These are phyloP conservation scores for Molossus alvarezi DNA, from an alignment of 2,797 vertebrate genomes.

Conservation along the genomic window DNA sequence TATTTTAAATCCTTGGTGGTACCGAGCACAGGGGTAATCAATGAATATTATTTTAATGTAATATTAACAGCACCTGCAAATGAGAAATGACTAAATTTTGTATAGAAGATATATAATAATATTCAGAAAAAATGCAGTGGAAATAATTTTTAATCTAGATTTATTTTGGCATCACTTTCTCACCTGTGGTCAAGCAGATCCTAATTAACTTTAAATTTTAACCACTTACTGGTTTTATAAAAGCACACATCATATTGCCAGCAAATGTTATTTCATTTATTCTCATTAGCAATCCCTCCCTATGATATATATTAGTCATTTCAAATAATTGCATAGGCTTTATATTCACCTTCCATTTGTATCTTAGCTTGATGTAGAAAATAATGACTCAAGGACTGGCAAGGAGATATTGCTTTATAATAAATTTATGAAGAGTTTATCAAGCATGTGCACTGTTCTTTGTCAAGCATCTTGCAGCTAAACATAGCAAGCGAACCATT, in stretches of 20 bases:
- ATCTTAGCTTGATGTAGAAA: constrained; percentile 76
- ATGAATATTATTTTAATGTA: constrained; percentile 67
- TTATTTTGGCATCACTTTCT: constrained; percentile 66
- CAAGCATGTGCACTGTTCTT: constrained; percentile 77
- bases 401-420: constrained; percentile 84
- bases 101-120: constrained; percentile 54
- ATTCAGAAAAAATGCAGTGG: constrained; percentile 65
- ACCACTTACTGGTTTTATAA: constrained; percentile 74
- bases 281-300: constrained; percentile 72
- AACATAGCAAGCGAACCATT: constrained; percentile 80
- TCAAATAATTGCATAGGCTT: constrained; percentile 78
- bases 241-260: constrained; percentile 53
- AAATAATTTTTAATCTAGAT: constrained; percentile 64
- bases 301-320: constrained; percentile 73
- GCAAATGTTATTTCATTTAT: constrained; percentile 79
- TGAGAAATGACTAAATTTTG: constrained; percentile 65
- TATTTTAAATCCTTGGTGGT: constrained; percentile 67
- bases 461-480: constrained; percentile 82
- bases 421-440: constrained; percentile 85
- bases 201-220: constrained; percentile 77
- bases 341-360: constrained; percentile 79
- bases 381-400: constrained; percentile 81
- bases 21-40: constrained; percentile 22
- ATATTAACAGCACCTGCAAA: constrained; percentile 71
- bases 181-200: constrained; percentile 61